Base-by-base conservation (phyloP, 2,797 vertebrate genomes). In the Poecilia gillii region DNA sequence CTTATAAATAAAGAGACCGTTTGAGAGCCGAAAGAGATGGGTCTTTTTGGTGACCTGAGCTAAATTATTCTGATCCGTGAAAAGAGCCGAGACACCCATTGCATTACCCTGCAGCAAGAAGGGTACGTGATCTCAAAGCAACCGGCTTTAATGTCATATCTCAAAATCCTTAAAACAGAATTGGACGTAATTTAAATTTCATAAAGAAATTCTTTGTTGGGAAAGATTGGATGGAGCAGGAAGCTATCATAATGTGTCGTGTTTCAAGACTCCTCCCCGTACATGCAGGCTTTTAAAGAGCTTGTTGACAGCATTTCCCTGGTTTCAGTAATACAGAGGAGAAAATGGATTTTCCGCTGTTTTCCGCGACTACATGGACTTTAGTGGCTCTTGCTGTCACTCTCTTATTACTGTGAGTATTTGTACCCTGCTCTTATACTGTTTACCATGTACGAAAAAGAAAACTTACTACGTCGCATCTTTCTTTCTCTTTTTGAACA, bases 341-440 rank as follows among this genome's bases (percentile, higher is more conserved):
- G 4, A 80, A 28, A 0, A 93, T 93, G 92, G 85, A 87, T 33
- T 82, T 84, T 3, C 0, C 18, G 0, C 39, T 78, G 28, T 92
- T 94, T 62, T 92, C 94, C 4, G 75, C 88, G 0, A 88, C 92
- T 12, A 95, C 93, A 2, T 95, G 95, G 95, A 94, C 92, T 79
- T 84, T 96, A 4, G 36, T 95, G 68, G 80, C 77, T 72, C 72
- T 95, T 31, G 18, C 77, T 43, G 5, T 92, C 36, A 68, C 87
- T 0, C 85, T 96, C 18, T 9, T 94, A 0, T 23, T 93, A 0
- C 31, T 95, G 95, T 95, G 81, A 93, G 94, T 94, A 62, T 41
- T 5, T 74, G 23, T 23, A 0, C 9, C 3, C 16, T 18, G 11
- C 31, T 0, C 73, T 43, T 39, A 11, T 57, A 31, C 33, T 33